A percentile compares a stretch with the other conserved stretches of the same genome.
These are phyloP conservation scores for Pituophis catenifer DNA, from an alignment of 2,113 vertebrate species.

Conservation along the genomic window DNA sequence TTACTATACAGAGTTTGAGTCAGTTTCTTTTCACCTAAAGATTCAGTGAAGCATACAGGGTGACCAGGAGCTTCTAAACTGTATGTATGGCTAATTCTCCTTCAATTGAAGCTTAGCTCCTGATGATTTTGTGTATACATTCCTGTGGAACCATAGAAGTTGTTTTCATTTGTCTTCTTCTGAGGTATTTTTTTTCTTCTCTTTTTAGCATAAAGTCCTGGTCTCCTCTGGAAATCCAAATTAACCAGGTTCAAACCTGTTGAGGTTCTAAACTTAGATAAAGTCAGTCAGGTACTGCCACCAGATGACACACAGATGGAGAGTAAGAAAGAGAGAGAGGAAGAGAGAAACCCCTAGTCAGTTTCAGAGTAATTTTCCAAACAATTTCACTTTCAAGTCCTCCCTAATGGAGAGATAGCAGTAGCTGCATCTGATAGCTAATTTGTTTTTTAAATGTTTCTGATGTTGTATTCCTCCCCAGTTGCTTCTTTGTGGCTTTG, in stretches of 20 bases:
- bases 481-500: conserved; percentile 15
- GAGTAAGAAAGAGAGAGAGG: not conserved
- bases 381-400: conserved; percentile 53
- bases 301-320: not conserved
- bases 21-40: not conserved
- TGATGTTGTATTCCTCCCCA: conserved; percentile 30
- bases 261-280: not conserved
- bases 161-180: not conserved
- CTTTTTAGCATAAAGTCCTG: not conserved
- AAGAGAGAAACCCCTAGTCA: not conserved
- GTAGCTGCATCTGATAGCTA: conserved; percentile 37
- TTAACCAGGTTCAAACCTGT: not conserved
- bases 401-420: conserved; percentile 43
- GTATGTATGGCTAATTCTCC: not conserved
- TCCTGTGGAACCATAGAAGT: not conserved
- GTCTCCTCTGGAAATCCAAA: not conserved
- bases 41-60: not conserved
- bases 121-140: not conserved
- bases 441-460: conserved; percentile 51
- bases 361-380: conserved; percentile 42
- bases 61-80: not conserved
- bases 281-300: not conserved
- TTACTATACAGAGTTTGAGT: not conserved
- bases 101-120: not conserved
- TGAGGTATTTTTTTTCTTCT: not conserved